Evolutionary conservation across 2,113 vertebrate species (phyloP).

Genomic region (Corythaeola cristata): DNA sequence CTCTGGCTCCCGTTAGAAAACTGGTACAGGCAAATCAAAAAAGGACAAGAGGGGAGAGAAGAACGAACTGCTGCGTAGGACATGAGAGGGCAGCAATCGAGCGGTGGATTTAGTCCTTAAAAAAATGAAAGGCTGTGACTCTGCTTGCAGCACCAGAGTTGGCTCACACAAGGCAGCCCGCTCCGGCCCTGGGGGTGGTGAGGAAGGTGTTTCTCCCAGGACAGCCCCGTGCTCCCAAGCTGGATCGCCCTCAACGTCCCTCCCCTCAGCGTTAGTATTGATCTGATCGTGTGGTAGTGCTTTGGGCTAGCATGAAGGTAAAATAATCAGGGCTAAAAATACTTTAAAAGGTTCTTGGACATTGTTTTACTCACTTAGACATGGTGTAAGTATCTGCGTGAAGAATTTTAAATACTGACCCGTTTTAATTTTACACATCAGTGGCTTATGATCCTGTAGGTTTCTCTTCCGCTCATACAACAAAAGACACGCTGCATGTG

Average conservation of each 20-base stretch:
- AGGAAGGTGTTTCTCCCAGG: background rate
- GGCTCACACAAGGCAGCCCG: background rate
- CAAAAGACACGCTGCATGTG: background rate
- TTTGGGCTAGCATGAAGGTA: background rate
- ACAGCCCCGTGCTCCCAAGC: background rate
- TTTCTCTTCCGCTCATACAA: background rate
- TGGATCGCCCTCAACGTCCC: background rate
- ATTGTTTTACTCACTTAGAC: background rate
- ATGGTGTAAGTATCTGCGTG: background rate
- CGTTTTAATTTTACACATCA: background rate
- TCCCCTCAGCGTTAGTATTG: background rate
- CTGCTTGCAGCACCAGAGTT: background rate
- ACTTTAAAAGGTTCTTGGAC: conserved; percentile 5
- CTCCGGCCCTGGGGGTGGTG: background rate
- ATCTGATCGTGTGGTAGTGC: background rate
- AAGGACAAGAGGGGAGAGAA: background rate
- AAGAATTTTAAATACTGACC: conserved; percentile 43
- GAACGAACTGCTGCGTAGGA: conserved; percentile 29
- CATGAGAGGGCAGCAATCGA: conserved; percentile 75
- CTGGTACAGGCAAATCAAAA: background rate
- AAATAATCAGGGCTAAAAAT: conserved; percentile 55
- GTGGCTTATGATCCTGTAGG: background rate
- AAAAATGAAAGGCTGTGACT: background rate
- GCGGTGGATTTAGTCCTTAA: background rate
- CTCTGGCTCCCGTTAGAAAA: conserved; percentile 49